phyloP scores from a whole-genome alignment of 2,888 invertebrate genomes.

The Nysson spinosus region DNA sequence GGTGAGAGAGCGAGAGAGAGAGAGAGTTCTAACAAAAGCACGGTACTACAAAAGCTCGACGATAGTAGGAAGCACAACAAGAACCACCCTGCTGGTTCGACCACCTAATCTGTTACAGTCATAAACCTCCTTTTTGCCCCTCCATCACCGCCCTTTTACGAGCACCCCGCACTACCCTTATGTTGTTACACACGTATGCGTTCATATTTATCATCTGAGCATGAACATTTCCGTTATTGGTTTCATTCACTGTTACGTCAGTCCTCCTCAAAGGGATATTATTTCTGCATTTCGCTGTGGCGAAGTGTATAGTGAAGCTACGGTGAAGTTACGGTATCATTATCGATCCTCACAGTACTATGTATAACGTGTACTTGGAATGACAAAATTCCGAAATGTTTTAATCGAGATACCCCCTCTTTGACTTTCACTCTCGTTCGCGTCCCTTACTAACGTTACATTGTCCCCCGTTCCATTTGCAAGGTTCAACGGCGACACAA shows the following conservation, averaged over 20 bases:
- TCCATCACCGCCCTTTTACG: slow-evolving; percentile 48
- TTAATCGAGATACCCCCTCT: not conserved
- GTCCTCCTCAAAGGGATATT: slow-evolving; percentile 25
- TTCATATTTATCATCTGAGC: too few relatives aligned
- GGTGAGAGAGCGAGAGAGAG: slow-evolving; percentile 14
- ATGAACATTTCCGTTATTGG: slow-evolving; percentile 38
- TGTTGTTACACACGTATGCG: slow-evolving; percentile 5
- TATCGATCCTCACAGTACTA: too few relatives aligned
- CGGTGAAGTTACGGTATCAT: too few relatives aligned
- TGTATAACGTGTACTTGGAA: too few relatives aligned
- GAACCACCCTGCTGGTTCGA: slow-evolving; percentile 64
- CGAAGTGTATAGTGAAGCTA: too few relatives aligned
- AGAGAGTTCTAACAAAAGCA: slow-evolving; percentile 56
- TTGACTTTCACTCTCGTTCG: slow-evolving; percentile 10
- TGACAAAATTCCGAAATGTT: too few relatives aligned
- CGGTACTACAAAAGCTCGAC: slow-evolving; percentile 59
- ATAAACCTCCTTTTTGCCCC: slow-evolving; percentile 74
- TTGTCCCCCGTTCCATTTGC: slow-evolving; percentile 23
- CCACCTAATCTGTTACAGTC: slow-evolving; percentile 76
- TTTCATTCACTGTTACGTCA: slow-evolving; percentile 14
- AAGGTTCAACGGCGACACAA: slow-evolving; percentile 40
- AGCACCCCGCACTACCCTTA: slow-evolving; percentile 42
- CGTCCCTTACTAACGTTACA: not conserved
- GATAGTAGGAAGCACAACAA: slow-evolving; percentile 61
- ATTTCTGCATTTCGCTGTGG: too few relatives aligned